Evolutionary conservation across 2,797 vertebrate genomes (phyloP).

Genomic region (Smutsia temminckii): DNA sequence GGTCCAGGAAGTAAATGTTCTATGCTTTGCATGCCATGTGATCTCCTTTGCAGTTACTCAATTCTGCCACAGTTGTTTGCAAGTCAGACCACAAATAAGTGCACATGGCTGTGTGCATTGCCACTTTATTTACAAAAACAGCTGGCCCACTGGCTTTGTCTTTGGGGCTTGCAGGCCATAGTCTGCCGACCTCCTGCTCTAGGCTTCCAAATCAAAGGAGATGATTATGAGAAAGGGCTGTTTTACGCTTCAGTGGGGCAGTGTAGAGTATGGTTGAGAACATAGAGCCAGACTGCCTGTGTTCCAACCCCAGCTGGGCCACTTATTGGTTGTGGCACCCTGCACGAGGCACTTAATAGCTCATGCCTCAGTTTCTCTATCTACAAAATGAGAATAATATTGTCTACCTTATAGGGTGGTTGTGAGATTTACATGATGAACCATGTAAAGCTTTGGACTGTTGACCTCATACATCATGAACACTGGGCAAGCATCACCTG

Average conservation of each 20-base stretch:
- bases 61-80: not conserved
- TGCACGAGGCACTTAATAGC: not conserved
- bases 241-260: not conserved
- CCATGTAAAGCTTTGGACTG: not conserved
- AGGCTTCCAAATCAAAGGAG: not conserved
- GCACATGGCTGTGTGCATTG: not conserved
- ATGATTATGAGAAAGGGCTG: not conserved
- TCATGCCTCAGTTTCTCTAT: not conserved
- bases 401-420: not conserved
- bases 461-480: no score
- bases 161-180: not conserved
- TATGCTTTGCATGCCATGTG: accelerated
- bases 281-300: not conserved
- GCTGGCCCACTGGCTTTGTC: not conserved
- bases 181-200: not conserved
- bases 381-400: not conserved
- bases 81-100: not conserved
- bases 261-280: not conserved
- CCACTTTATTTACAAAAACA: not conserved
- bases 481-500: not conserved
- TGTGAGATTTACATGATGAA: not conserved
- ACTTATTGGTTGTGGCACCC: not conserved
- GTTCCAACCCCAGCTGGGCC: not conserved
- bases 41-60: not conserved
- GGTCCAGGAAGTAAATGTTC: not conserved